phyloP scores from a whole-genome alignment of 2,888 invertebrate genomes.

The Aelia acuminata region DNA sequence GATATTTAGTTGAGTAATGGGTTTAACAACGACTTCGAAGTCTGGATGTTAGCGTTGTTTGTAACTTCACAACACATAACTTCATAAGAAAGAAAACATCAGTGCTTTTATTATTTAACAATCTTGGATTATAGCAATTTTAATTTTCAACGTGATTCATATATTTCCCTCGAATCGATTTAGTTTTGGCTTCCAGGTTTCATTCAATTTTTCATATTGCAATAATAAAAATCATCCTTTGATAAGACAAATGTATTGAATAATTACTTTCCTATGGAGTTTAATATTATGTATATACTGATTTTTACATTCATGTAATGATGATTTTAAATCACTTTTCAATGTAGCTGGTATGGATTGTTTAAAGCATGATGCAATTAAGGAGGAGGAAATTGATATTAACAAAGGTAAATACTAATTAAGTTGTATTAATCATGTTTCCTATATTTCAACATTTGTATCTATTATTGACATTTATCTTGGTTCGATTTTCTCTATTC shows the following conservation, averaged over 20 bases:
- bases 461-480: background rate
- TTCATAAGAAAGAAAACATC: background rate
- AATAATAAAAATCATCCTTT: background rate
- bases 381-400: constrained; percentile 36
- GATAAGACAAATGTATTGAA: background rate
- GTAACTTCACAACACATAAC: background rate
- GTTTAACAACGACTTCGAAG: background rate
- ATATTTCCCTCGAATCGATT: background rate
- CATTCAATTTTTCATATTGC: background rate
- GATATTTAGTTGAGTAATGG: background rate
- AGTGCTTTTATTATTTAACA: background rate
- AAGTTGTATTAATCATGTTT: background rate
- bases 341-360: constrained; percentile 64
- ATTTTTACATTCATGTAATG: background rate
- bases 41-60: constrained; percentile 31
- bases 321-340: constrained; percentile 48
- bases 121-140: background rate
- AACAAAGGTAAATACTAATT: constrained; percentile 33
- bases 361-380: constrained; percentile 60
- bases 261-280: background rate
- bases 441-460: background rate
- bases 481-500: background rate
- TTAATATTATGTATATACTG: background rate
- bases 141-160: background rate
- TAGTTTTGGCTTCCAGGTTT: background rate